These are phyloP conservation scores for Helicolenus hilgendorfi DNA, from an alignment of 2,797 vertebrate species.

Conservation along the genomic window DNA sequence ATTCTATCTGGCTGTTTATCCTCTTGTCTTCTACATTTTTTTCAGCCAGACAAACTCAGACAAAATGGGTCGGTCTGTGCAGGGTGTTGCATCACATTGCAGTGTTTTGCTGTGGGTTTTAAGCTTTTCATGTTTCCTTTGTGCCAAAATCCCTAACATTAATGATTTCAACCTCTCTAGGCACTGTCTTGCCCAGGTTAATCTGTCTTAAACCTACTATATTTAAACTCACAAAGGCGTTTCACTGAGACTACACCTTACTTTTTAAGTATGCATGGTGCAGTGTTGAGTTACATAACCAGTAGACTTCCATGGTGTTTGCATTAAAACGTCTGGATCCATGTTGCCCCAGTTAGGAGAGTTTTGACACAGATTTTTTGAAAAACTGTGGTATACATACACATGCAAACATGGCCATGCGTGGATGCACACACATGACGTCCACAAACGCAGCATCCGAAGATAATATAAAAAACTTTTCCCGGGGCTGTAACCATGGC, in stretches of 20 bases:
- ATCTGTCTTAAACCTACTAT: not conserved
- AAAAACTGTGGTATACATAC: not conserved
- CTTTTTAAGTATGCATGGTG: slow-evolving; percentile 22
- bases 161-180: not conserved
- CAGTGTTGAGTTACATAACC: slow-evolving; percentile 52
- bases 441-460: slow-evolving; percentile 17
- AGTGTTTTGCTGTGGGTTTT: not conserved
- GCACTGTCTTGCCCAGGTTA: not conserved
- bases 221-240: not conserved
- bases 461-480: slow-evolving; percentile 42
- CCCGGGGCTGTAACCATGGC: slow-evolving; percentile 69
- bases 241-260: not conserved
- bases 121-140: not conserved
- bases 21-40: not conserved
- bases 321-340: not conserved
- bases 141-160: not conserved
- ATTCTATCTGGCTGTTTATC: slow-evolving; percentile 7
- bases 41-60: not conserved
- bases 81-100: slow-evolving; percentile 12
- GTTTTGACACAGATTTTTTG: not conserved
- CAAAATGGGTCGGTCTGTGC: not conserved
- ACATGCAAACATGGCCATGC: not conserved
- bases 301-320: slow-evolving; percentile 6
- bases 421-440: not conserved
- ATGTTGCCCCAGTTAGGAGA: slow-evolving; percentile 1